phyloP scores from a whole-genome alignment of 2,888 invertebrate species.

The Theristus sp. region DNA sequence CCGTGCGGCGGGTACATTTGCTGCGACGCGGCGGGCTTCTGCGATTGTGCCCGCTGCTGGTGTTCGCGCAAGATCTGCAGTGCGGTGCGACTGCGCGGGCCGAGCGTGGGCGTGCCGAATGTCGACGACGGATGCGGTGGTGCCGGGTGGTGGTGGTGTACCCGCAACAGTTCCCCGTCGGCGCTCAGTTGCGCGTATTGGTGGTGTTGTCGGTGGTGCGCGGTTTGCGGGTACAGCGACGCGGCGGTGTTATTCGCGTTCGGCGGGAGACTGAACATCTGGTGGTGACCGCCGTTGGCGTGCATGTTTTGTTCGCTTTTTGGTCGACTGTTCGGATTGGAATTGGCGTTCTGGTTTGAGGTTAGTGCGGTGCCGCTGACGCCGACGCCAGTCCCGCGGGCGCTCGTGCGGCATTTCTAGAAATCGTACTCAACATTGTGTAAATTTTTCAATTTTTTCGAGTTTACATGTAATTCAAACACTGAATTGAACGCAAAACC shows the following conservation, averaged over 20 bases:
- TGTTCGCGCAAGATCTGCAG: background rate
- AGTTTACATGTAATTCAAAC: no score
- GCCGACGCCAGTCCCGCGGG: background rate
- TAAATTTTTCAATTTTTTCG: no score
- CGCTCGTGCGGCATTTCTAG: slow-evolving; percentile 4
- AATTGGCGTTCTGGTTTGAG: no score
- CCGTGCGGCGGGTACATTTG: no score
- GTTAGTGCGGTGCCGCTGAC: no score
- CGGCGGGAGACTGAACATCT: background rate
- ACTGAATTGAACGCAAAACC: no score
- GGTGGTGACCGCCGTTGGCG: background rate
- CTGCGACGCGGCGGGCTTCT: no score
- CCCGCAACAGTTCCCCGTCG: background rate
- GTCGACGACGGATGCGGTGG: background rate
- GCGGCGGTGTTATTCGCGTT: no score
- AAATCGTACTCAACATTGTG: no score
- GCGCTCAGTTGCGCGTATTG: background rate
- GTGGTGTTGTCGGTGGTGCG: background rate
- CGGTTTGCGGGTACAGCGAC: no score
- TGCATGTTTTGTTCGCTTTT: background rate
- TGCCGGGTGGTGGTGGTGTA: background rate
- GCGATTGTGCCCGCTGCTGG: background rate
- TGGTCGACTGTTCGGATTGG: slow-evolving; percentile 5
- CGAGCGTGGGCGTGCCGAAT: background rate
- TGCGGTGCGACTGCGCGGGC: background rate